Percentiles rank a stretch among this genome's conserved stretches.
Evolutionary conservation across 2,113 vertebrate species (phyloP).

Genomic region (Onychostoma macrolepis): DNA sequence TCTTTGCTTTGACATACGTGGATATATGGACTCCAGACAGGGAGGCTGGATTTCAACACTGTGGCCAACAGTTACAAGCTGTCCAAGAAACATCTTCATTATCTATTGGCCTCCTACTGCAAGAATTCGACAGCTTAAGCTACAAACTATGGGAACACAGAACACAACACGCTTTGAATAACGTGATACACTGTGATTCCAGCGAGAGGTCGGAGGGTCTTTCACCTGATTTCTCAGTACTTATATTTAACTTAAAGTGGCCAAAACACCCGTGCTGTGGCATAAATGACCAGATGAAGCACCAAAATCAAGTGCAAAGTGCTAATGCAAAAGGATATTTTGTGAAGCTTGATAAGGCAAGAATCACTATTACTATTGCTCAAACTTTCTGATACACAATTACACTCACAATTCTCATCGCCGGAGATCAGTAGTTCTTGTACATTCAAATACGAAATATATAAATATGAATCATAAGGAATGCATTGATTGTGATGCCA

Average conservation of each 20-base stretch:
- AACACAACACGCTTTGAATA: neutral
- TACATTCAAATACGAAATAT: neutral
- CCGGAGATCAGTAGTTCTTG: neutral
- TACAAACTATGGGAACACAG: neutral
- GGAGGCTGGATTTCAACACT: conserved; percentile 73
- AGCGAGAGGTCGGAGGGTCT: too few species aligned
- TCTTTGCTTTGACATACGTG: conserved; percentile 73
- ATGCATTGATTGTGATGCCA: neutral
- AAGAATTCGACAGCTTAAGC: conserved; percentile 9
- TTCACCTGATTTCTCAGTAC: neutral
- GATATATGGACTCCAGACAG: conserved; percentile 66
- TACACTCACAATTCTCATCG: neutral
- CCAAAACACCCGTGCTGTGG: neutral
- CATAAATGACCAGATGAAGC: neutral
- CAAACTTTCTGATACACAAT: neutral
- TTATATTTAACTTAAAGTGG: neutral
- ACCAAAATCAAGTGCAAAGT: neutral
- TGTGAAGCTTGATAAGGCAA: neutral
- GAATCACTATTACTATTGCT: neutral
- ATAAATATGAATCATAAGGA: neutral
- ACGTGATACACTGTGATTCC: neutral
- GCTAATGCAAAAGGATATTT: too few species aligned
- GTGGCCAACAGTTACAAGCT: conserved; percentile 80
- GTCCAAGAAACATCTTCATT: conserved; percentile 78
- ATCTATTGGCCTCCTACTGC: conserved; percentile 32